Evolutionary conservation across 1,140 invertebrate species (phyloP), one percentile per base, ranked within the genome.

Genomic region (Dreissena rostriformis): DNA sequence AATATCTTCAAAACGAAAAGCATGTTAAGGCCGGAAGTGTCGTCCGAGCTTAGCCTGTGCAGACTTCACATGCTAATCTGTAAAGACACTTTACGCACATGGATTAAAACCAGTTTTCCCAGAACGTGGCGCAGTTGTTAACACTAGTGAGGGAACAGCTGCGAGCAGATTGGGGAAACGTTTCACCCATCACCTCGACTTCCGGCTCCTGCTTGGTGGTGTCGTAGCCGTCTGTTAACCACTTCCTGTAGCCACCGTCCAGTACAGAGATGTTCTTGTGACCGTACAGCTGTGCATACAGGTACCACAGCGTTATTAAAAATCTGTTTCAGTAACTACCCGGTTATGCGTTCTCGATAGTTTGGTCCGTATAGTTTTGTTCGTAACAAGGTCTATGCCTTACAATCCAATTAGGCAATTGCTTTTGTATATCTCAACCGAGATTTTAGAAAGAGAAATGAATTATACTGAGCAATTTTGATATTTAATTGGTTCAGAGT

Each of bases 251-350:
- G 14, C 90, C 90, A 73, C 90, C 90, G 78, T 91, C 86, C 49
- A 91, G 77, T 26, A 91, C 82, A 15, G 90, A 91, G 15, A 91
- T 82, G 68, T 86, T 88, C 51, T 53, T 82, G 72, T 91, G 90
- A 51, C 89, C 89, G 84, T 86, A 89, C 52, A 85, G 71, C 89
- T 90, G 70, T 12, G 52, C 24, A 72, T 15, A n/a, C 2, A 63
- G 19, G 19, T 5, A n/a, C 24, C 24, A 12, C n/a, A 57, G 12
- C n/a, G 55, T 57, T 14, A 14, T n/a, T 57, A 14, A 57, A 57
- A 12, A 57, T 57, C 12, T 57, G n/a, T n/a, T n/a, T n/a, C n/a
- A n/a, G n/a, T n/a, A n/a, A n/a, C n/a, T n/a, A n/a, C n/a, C n/a
- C n/a, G n/a, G n/a, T n/a, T n/a, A n/a, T n/a, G n/a, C n/a, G n/a